Percentiles rank a stretch among this genome's conserved stretches.
phyloP scores from a whole-genome alignment of 2,888 invertebrate genomes.

The Lapara coniferarum region DNA sequence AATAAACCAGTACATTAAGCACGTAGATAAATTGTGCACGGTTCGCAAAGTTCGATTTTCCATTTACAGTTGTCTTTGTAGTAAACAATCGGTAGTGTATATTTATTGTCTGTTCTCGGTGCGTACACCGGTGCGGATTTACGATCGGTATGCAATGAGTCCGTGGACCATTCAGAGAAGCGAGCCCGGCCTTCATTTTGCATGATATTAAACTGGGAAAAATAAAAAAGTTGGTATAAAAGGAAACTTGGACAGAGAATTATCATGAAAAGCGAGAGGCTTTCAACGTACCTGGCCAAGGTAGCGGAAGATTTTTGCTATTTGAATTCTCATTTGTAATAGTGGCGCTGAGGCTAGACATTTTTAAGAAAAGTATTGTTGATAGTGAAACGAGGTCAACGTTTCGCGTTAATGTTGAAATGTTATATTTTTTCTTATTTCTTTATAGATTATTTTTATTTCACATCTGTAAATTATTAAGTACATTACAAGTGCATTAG shows the following conservation, averaged over 20 bases:
- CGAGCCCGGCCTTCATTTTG: constrained; percentile 65
- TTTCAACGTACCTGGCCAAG: constrained; percentile 32
- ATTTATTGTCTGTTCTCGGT: constrained; percentile 26
- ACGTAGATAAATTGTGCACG: constrained; percentile 16
- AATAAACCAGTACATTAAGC: constrained; percentile 16
- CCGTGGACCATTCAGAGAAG: constrained; percentile 60
- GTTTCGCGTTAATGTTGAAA: background rate
- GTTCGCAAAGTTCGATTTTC: constrained; percentile 22
- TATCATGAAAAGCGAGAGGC: constrained; percentile 69
- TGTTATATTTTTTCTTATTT: background rate
- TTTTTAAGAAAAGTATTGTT: background rate
- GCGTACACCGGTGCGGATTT: constrained; percentile 53
- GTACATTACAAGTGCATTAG: too few species aligned
- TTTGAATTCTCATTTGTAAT: constrained; percentile 24
- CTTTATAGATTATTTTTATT: too few species aligned
- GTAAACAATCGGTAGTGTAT: constrained; percentile 20
- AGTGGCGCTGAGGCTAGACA: background rate
- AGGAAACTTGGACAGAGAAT: constrained; percentile 64
- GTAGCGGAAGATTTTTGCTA: constrained; percentile 21
- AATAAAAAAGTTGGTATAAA: constrained; percentile 67
- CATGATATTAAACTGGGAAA: constrained; percentile 73
- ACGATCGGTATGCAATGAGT: constrained; percentile 64
- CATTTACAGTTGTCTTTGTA: constrained; percentile 24
- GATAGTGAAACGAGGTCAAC: background rate
- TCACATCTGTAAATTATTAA: too few species aligned